Evolutionary conservation across 64 coral and sea anemone species (phyloP).

Genomic region (Montipora sp.): DNA sequence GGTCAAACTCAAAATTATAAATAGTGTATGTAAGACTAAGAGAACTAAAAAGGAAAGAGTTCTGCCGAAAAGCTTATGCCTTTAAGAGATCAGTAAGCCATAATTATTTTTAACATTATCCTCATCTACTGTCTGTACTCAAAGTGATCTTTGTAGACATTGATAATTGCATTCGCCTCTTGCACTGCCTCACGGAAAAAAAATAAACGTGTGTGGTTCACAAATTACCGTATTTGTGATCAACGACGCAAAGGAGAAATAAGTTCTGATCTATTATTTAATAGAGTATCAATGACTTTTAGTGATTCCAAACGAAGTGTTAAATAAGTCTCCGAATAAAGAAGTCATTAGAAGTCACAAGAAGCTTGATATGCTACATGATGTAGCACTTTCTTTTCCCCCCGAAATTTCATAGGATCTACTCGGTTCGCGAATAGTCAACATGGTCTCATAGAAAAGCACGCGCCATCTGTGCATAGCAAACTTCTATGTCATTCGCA

Average conservation of each 20-base stretch:
- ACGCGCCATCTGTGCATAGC: not conserved
- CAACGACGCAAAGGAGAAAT: not conserved
- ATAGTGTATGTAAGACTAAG: not conserved
- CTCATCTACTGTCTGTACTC: not conserved
- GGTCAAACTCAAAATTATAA: not conserved
- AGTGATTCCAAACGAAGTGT: not conserved
- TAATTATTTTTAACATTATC: no score
- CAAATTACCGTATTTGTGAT: not conserved
- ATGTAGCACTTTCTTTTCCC: not conserved
- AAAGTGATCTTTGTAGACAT: not conserved
- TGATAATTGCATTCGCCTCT: not conserved
- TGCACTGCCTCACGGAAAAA: not conserved
- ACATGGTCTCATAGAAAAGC: not conserved
- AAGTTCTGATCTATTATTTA: constrained; percentile 14
- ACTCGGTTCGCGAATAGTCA: no score
- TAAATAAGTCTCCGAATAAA: constrained; percentile 19
- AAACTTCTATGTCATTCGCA: no score
- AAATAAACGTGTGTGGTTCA: not conserved
- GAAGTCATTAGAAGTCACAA: constrained; percentile 7
- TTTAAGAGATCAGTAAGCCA: not conserved
- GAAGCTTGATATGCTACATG: not conserved
- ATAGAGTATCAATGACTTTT: constrained; percentile 47
- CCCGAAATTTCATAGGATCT: not conserved
- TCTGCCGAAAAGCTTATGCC: not conserved
- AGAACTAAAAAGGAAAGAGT: not conserved